Conservation (phyloP, 1,140 invertebrate species). For the Bursaphelenchus mucronatus region DNA sequence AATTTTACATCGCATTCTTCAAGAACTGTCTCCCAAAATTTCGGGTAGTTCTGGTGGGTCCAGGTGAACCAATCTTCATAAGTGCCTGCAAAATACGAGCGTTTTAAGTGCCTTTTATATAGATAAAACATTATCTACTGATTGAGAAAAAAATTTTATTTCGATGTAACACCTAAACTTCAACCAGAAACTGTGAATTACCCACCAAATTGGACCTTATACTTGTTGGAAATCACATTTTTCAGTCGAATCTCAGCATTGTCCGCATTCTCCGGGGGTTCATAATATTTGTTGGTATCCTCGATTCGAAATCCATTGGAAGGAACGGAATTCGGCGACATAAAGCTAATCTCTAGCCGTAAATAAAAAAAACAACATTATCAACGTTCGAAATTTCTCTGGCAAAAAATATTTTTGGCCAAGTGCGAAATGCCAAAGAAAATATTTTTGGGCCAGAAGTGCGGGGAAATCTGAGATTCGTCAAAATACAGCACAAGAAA, state of each 20-base stretch:
- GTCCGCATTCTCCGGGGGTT: conserved; percentile 19
- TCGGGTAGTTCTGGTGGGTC: conserved; percentile 63
- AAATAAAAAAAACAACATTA: too few relatives aligned
- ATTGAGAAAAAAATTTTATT: too few relatives aligned
- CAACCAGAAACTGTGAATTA: conserved; percentile 6
- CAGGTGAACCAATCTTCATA: conserved; percentile 64
- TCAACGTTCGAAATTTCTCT: too few relatives aligned
- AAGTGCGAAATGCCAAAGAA: too few relatives aligned
- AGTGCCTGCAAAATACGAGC: conserved; percentile 52
- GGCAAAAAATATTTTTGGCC: too few relatives aligned
- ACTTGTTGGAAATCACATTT: conserved; percentile 17
- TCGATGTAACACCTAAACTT: background rate
- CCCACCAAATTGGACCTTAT: conserved; percentile 32
- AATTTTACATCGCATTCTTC: conserved; percentile 61
- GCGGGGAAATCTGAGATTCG: too few relatives aligned
- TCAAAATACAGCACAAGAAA: too few relatives aligned
- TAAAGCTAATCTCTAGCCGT: too few relatives aligned
- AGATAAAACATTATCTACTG: too few relatives aligned
- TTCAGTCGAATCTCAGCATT: conserved; percentile 35
- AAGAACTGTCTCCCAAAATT: conserved; percentile 65
- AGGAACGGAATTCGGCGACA: too few relatives aligned
- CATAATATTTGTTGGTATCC: conserved; percentile 16
- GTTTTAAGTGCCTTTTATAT: background rate
- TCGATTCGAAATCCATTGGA: too few relatives aligned
- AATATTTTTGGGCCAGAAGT: too few relatives aligned